Evolutionary conservation across 2,797 vertebrate species (phyloP), one percentile per base, ranked within the genome.

Genomic region (Scyliorhinus canicula): DNA sequence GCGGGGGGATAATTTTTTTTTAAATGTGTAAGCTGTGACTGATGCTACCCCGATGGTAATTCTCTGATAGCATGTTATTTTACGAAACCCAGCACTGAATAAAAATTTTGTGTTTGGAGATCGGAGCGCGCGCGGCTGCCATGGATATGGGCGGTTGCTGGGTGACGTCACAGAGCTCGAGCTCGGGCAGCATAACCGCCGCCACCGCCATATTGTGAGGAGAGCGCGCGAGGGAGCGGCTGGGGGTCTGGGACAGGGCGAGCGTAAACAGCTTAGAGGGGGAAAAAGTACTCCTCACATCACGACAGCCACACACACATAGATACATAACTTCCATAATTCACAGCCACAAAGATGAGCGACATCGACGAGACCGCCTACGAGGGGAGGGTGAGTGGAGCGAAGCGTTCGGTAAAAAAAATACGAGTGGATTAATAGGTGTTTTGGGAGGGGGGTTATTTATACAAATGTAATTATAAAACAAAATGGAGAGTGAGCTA

Each of bases 301-400:
- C 24, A 86, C 24, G 2, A 5, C 50, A 55, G 12, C 5, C 12
- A 12, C 24, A 31, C 35, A 90, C 2, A 63, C 7, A 90, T 1
- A 19, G 6, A 40, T n/a, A 40, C 63, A 8, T 24, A 47, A 63
- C 19, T 44, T 65, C 60, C 7, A 28, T n/a, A 44, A 63, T 65
- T 91, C 21, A 44, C n/a, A 91, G n/a, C 6, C 63, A 21, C 57
- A 91, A 91, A 24, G n/a, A 94, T 94, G 93, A 94, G 93, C 47
- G 93, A 94, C 47, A 94, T 94, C 67, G 93, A 94, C 67, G 93
- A 94, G 47, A 31, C 93, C 52, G 93, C 93, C 67, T 94, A 94
- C 93, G 93, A 94, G 31, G 93, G 93, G 47, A 69, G 93, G 93
- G 93, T 94, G 93, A 94, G 88, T 91, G 57, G 0, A 4, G n/a